phyloP scores from a whole-genome alignment of 2,113 vertebrate genomes.

The Numenius arquata region DNA sequence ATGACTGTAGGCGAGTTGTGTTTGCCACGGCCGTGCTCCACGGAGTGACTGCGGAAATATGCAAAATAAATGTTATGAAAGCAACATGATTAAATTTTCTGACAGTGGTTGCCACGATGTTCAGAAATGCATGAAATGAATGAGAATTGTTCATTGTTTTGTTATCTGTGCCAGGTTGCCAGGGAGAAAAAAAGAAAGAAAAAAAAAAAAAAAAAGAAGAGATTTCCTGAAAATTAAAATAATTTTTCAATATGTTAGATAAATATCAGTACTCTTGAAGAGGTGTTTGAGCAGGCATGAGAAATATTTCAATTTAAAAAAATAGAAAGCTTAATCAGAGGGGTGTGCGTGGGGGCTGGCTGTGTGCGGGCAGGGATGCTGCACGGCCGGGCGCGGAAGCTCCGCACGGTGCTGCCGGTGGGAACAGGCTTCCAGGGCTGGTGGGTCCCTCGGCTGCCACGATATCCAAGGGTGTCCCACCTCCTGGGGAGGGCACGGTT shows the following conservation, averaged over 20 bases:
- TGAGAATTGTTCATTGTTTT: neutral
- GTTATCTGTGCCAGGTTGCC: constrained; percentile 17
- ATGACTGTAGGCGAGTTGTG: accelerated
- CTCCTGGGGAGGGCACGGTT: accelerated
- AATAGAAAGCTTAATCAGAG: neutral
- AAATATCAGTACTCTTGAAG: constrained; percentile 8
- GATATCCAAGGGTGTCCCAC: neutral
- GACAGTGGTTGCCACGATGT: neutral
- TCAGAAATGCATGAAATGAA: constrained; percentile 50
- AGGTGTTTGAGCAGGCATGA: neutral
- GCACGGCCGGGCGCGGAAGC: neutral
- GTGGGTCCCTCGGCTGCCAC: accelerated
- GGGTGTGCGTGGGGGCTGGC: neutral
- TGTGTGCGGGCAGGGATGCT: neutral
- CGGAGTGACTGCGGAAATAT: neutral
- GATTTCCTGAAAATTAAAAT: constrained; percentile 29
- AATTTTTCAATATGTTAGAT: constrained; percentile 42
- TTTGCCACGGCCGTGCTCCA: neutral
- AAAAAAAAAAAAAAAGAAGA: neutral
- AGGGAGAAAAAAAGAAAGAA: neutral
- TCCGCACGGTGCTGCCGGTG: accelerated
- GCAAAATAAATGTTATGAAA: neutral
- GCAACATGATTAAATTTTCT: neutral
- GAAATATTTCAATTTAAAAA: neutral
- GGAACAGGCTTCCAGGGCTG: neutral